Base-by-base conservation (phyloP, 30 jellyfish, hydroid and myxozoan species). In the Hydractinia symbiolongicarpus region DNA sequence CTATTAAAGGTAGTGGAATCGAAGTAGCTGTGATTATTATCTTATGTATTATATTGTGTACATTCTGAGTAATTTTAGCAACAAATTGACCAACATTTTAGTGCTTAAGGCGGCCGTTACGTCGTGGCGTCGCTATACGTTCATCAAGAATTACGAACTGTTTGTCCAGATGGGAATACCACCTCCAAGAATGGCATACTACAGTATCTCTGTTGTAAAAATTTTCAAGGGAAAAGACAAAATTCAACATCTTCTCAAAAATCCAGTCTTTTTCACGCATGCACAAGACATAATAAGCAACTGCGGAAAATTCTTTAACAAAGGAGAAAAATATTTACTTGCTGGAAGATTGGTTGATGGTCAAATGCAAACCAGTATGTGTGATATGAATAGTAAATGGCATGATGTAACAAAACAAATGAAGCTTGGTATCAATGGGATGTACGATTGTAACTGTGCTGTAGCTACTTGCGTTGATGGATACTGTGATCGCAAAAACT, bases 381-480 rank as follows among this genome's bases (percentile, higher is more conserved):
- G 91, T 73, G 61, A 64, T 21, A 72, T 79, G 86, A 61, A 52
- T 15, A 40, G 13, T 16, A 66, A 64, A 62, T 75, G 66, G 49
- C 55, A 44, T 54, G 60, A 73, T 20, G 52, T 83, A 56, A 49
- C 86, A 62, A 75, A 76, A 19, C 60, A 21, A 55, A 81, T 70
- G 61, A 81, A 61, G 17, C 58, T 69, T n/a, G 91, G 91, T 4
- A 40, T 83, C 40, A 53, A 68, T n/a, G 91, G 91, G 61, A 20
- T 30, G 11, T 83, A 70, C 68, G 91, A 83, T 17, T 83, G 91
- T 52, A 54, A 71, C 17, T 83, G 91, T 72, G 5, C 86, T 11
- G 78, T 68, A n/a, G 73, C 81, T 50, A 53, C 76, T 50, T 81
- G 83, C 4, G 50, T 73, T 61, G 88, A 76, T 19, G 80, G 80